Evolutionary conservation across 1,140 invertebrate species (phyloP), one percentile per base, ranked within the genome.

Genomic region (Euura saliciscinereae): DNA sequence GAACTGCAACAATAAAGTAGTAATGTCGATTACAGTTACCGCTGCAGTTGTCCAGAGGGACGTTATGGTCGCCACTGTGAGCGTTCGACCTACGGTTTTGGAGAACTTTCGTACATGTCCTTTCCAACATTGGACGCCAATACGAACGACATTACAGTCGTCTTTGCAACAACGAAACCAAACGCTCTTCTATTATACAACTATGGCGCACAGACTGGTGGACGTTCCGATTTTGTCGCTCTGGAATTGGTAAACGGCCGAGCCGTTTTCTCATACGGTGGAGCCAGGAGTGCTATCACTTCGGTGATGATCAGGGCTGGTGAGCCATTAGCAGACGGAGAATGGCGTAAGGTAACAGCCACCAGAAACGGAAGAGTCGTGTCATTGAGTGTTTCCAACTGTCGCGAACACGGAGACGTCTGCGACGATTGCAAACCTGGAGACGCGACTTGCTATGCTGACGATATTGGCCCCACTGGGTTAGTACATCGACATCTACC

Each of bases 1-100:
- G 13, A 45, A 44, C 59, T 68, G 4, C 65, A 65, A 73, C 44
- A n/a, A 73, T 71, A 70, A 72, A 11, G 72, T 70, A 68, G 71
- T 69, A 67, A 11, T 68, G 6, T 68, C 6, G 43, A 13, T 70
- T 73, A 2, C 66, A 86, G 84, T 11, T 97, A 96, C 81, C 93
- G 92, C 73, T 99, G 97, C 85, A 94, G 92, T 74, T 99, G 97
- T 82, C 92, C 91, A 0, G 92, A 95, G 75, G 93, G 94, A 66
- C 92, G 94, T n/a, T 97, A 97, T 83, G 97, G 97, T 7, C 89
- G 93, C 42, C 94, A 96, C 79, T 99, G 97, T 85, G 95, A 98
- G 84, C 93, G 93, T 74, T 93, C 95, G 0, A 96, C 95, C 6
- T 96, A 92, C 82, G 96, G 96, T 13, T 98, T 99, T 83, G 90